These are phyloP conservation scores for Volucella inflata DNA, from an alignment of 2,888 invertebrate genomes.

Conservation along the genomic window DNA sequence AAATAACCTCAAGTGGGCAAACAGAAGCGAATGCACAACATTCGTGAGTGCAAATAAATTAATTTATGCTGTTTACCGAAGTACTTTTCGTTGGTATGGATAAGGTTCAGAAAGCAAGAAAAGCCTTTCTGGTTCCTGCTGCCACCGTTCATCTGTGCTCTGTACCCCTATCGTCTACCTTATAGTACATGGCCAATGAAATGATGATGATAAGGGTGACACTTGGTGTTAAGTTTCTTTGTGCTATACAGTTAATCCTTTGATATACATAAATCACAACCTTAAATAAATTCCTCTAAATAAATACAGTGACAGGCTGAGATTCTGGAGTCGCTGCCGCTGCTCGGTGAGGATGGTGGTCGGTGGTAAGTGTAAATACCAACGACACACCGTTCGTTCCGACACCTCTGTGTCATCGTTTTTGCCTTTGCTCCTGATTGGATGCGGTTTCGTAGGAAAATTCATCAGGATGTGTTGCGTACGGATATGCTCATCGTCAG, in stretches of 20 bases:
- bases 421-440: constrained; percentile 58
- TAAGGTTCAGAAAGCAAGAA: constrained; percentile 43
- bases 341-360: no score
- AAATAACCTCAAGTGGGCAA: constrained; percentile 15
- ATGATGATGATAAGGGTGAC: constrained; percentile 34
- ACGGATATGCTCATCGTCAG: not conserved
- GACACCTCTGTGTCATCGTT: constrained; percentile 21
- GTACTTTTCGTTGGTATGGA: constrained; percentile 42
- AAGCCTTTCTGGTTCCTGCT: constrained; percentile 7
- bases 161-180: not conserved
- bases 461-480: constrained; percentile 52
- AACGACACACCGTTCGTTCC: constrained; percentile 7
- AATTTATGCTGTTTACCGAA: constrained; percentile 61
- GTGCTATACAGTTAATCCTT: constrained; percentile 63
- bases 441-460: constrained; percentile 66
- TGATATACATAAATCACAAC: constrained; percentile 65
- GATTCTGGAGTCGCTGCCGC: constrained; percentile 14
- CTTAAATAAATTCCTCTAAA: constrained; percentile 68
- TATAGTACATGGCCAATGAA: not conserved
- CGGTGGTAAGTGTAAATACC: constrained; percentile 39
- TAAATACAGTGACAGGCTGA: constrained; percentile 57
- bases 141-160: not conserved
- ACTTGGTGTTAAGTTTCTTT: constrained; percentile 66
- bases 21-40: constrained; percentile 30
- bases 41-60: constrained; percentile 69